These are phyloP conservation scores for Oxyscelio sp. DNA, from an alignment of 2,888 invertebrate genomes.

Conservation along the genomic window DNA sequence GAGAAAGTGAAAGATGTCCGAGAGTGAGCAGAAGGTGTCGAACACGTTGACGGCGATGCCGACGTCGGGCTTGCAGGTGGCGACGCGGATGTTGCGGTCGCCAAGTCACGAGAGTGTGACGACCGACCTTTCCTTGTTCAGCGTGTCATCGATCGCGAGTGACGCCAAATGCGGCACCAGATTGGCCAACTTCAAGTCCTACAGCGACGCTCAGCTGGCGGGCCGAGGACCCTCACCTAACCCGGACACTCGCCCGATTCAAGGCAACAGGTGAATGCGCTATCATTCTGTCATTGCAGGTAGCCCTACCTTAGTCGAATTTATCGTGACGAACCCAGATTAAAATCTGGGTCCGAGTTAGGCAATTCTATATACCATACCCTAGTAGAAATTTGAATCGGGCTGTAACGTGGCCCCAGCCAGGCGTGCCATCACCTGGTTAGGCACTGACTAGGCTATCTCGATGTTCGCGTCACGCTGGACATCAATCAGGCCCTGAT, in stretches of 20 bases:
- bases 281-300: too few relatives aligned
- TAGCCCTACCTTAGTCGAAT: too few relatives aligned
- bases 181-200: constrained; percentile 89
- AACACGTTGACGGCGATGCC: constrained; percentile 83
- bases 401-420: too few relatives aligned
- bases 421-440: too few relatives aligned
- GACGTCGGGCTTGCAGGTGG: constrained; percentile 89
- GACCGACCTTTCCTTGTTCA: constrained; percentile 94
- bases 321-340: too few relatives aligned
- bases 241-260: constrained; percentile 90
- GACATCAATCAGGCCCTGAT: too few relatives aligned
- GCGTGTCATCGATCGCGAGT: constrained; percentile 92
- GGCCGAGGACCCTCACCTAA: constrained; percentile 92
- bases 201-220: constrained; percentile 89
- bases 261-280: constrained; percentile 85
- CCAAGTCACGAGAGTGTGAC: constrained; percentile 96
- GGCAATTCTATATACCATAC: too few relatives aligned
- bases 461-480: too few relatives aligned
- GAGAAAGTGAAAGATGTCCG: constrained; percentile 84
- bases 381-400: too few relatives aligned
- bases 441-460: too few relatives aligned
- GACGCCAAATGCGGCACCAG: constrained; percentile 88
- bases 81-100: constrained; percentile 92
- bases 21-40: constrained; percentile 80
- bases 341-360: too few relatives aligned